These are phyloP conservation scores for Diorhabda sublineata DNA, from an alignment of 1,140 invertebrate species.

Conservation along the genomic window DNA sequence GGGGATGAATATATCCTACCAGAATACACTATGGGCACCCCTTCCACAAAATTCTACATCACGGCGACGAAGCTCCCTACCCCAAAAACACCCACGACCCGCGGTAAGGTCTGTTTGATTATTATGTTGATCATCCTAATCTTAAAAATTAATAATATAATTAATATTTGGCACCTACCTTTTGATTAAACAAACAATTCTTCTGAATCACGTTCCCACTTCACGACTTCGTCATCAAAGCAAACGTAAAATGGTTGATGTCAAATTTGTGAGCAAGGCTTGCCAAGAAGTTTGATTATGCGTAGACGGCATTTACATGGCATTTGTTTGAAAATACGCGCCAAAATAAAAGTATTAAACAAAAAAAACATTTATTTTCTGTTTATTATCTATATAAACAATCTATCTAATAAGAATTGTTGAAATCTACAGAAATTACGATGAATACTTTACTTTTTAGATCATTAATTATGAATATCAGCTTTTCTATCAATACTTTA, in stretches of 20 bases:
- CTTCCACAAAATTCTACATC: conserved; percentile 48
- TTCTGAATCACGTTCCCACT: conserved; percentile 19
- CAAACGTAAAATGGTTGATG: conserved; percentile 27
- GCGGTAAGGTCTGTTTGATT: conserved; percentile 43
- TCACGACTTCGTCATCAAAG: conserved; percentile 34
- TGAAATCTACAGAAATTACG: no score
- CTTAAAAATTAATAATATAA: conserved; percentile 1
- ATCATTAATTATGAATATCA: no score
- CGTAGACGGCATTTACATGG: conserved; percentile 34
- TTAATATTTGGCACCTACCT: conserved; percentile 3
- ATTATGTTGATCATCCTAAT: conserved; percentile 18
- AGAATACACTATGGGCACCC: conserved; percentile 46
- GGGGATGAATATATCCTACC: conserved; percentile 48
- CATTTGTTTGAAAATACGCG: conserved; percentile 29
- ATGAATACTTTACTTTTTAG: no score
- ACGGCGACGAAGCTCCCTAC: conserved; percentile 49
- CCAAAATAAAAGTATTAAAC: conserved; percentile 14
- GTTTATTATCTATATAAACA: no score
- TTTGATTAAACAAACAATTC: background rate
- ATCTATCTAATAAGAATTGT: no score
- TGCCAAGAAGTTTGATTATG: conserved; percentile 35
- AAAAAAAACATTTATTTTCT: background rate
- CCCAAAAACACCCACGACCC: conserved; percentile 45
- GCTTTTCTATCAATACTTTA: no score
- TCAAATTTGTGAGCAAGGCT: conserved; percentile 30